Evolutionary conservation across 2,888 invertebrate genomes (phyloP), one percentile per base, ranked within the genome.

Genomic region (Acholoe squamosa): DNA sequence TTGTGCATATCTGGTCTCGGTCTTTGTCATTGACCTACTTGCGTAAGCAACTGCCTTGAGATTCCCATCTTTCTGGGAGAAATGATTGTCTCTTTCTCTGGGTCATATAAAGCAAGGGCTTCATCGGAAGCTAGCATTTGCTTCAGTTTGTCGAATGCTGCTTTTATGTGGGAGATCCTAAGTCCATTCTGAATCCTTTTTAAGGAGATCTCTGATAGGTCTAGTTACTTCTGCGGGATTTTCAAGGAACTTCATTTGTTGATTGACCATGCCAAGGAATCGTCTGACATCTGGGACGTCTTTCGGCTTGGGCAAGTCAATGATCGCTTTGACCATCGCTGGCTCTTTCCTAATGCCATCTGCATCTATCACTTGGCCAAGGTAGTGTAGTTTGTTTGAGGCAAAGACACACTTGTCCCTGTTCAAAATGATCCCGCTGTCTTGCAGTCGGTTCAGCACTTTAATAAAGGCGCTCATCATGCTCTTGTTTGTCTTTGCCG

Each of bases 101-200:
- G 92, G 90, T 95, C 94, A 92, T 93, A 96, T 84, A 93, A 92
- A 16, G 94, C 93, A 31, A 96, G 92, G 7, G 93, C 92, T 7
- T 95, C 95, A 0, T 93, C 91, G 84, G 92, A 86, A 14, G 93
- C 91, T 14, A 95, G 84, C 33, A 92, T 56, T 19, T 91, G 16
- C 91, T 95, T 95, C 54, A 95, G 90, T 84, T 92, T 51, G 14
- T 93, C 28, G 71, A 95, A 95, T 0, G 94, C 93, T 86, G 92
- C n/a, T 76, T 67, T 90, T n/a, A 33, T 93, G 92, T n/a, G 90
- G 33, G n/a, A 28, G 19, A 22, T 88, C 91, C 91, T 91, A 92
- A 16, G 16, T 56, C 91, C 92, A 93, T 14, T 16, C 51, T 7
- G 56, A 84, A 22, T 91, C 91, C 34, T 89, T 91, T 25, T 89